Percentiles rank a stretch among this genome's conserved stretches.
Conservation (phyloP, 2,888 invertebrate genomes). For the Temnothorax unifasciatus region DNA sequence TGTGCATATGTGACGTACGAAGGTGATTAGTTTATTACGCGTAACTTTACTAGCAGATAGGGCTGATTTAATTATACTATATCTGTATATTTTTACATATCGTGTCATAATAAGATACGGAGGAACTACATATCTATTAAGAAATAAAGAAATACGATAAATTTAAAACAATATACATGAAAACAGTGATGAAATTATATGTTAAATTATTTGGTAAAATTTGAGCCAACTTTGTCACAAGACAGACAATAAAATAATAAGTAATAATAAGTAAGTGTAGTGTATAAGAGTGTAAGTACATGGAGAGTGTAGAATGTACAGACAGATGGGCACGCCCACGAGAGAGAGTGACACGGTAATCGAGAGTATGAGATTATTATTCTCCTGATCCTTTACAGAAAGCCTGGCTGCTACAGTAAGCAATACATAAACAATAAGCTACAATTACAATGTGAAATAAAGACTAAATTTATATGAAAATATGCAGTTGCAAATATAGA, state of each 20-base stretch:
- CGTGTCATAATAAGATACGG: background rate
- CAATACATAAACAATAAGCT: background rate
- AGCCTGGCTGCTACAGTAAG: too few species aligned
- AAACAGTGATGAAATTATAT: background rate
- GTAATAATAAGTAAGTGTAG: too few species aligned
- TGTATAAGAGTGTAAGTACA: too few species aligned
- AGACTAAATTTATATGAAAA: background rate
- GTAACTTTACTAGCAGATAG: slow-evolving; percentile 1
- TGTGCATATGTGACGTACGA: background rate
- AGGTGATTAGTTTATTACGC: slow-evolving; percentile 18
- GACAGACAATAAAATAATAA: background rate
- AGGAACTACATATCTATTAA: background rate
- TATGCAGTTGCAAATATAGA: background rate
- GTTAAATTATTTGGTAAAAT: background rate
- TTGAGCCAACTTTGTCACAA: background rate
- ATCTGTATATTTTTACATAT: background rate
- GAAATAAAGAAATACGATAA: background rate
- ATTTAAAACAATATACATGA: background rate
- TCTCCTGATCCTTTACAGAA: too few species aligned
- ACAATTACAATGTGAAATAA: background rate
- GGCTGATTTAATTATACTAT: slow-evolving; percentile 34
- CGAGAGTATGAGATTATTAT: too few species aligned
- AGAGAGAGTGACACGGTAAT: too few species aligned
- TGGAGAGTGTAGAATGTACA: too few species aligned
- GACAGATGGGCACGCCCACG: too few species aligned